phyloP scores from a whole-genome alignment of 1,140 invertebrate genomes.

The Macrobrachium rosenbergii region DNA sequence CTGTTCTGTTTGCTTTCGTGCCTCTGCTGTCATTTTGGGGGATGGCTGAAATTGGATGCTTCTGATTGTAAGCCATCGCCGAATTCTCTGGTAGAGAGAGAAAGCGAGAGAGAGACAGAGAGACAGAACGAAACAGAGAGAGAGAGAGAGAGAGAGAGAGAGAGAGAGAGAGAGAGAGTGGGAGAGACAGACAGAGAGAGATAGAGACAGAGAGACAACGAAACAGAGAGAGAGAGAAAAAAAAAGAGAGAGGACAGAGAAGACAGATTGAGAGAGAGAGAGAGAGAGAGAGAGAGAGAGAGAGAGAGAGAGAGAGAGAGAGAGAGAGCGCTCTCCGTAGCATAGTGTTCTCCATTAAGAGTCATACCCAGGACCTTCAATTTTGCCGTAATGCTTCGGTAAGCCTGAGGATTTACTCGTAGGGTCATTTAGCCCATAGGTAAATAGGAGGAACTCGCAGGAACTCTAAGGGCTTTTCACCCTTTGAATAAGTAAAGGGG shows the following conservation, averaged over 20 bases:
- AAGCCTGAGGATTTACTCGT: too few species aligned
- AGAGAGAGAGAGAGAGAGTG: conserved; percentile 18
- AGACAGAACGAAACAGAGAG: not conserved
- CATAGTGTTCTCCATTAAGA: too few species aligned
- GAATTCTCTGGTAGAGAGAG: conserved; percentile 9
- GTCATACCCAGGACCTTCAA: too few species aligned
- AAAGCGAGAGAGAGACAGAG: not conserved
- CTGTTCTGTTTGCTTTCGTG: not conserved
- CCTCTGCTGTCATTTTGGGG: not conserved
- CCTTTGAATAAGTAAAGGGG: too few species aligned
- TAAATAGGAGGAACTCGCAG: too few species aligned
- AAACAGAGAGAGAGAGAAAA: not conserved
- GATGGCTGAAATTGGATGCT: not conserved
- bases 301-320: not conserved
- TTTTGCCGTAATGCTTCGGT: too few species aligned
- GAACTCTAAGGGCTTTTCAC: too few species aligned
- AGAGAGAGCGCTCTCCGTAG: too few species aligned
- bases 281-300: conserved; percentile 31
- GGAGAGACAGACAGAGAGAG: conserved; percentile 3
- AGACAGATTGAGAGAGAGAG: not conserved
- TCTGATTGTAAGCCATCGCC: not conserved
- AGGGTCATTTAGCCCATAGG: too few species aligned
- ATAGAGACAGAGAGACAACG: not conserved
- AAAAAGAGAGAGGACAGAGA: too few species aligned
- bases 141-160: not conserved